Base-by-base conservation (phyloP, 2,888 invertebrate species). In the Lysandra coridon region DNA sequence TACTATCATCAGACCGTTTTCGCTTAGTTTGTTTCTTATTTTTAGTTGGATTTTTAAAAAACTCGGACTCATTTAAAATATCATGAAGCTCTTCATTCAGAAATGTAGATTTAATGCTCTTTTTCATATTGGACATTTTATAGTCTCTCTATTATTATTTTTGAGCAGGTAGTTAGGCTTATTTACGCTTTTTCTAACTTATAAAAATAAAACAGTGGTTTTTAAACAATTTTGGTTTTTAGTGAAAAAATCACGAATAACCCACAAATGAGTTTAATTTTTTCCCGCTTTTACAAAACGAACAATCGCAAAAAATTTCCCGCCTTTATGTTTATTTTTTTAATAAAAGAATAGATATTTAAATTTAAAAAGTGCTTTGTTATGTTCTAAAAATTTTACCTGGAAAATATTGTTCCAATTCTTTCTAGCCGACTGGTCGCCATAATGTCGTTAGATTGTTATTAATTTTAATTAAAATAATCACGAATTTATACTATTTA, bases 361-460 rank as follows among this genome's bases (percentile, higher is more conserved):
- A 60, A 49, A 78, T 64, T 64, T 64, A 12, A 64, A 64, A 64
- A 30, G 30, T 64, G 1, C 64, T 23, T 64, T 62, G 7, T 10
- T 64, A 73, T 75, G 69, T 44, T 60, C 80, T 57, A n/a, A 78
- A 60, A 37, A 53, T 74, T 87, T 83, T 92, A 97, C 97, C 97
- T 95, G 4, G 96, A 94, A 85, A 95, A 96, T 86, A 97, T 97
- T 44, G 97, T 97, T 77, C 97, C 97, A 85, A 97, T 96, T 89
- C 96, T 96, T 91, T 97, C 97, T 82, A 97, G 92, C 83, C 97
- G 95, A 88, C 96, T 96, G 82, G 95, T 95, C 57, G 96, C 96
- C 96, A 97, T 97, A 49, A 73, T 69, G 40, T 62, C 37, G 40
- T 40, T 37, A 40, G n/a, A 37, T 62, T 37, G 17, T 5, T 37